These are phyloP conservation scores for Pteromalus puparum DNA, from an alignment of 1,140 invertebrate genomes.

Conservation along the genomic window DNA sequence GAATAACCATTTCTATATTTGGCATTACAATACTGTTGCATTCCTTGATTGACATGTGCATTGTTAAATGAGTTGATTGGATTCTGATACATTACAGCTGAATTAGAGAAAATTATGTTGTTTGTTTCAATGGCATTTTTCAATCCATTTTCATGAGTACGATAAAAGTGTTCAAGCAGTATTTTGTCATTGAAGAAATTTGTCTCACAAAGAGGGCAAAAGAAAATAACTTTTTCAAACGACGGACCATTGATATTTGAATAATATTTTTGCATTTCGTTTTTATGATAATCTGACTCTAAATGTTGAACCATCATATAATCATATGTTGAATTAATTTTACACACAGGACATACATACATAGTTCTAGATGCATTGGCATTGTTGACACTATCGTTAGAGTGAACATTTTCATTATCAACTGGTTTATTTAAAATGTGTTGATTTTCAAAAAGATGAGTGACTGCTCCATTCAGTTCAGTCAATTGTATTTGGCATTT, in stretches of 20 bases:
- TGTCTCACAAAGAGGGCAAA: slow-evolving; percentile 4
- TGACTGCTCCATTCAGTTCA: slow-evolving; percentile 30
- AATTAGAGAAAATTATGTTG: slow-evolving; percentile 14
- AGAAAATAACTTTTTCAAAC: slow-evolving; percentile 42
- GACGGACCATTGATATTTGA: slow-evolving; percentile 2
- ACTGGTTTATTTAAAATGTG: slow-evolving; percentile 5
- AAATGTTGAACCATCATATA: slow-evolving; percentile 39
- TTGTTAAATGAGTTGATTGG: neutral
- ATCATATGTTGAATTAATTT: slow-evolving; percentile 36
- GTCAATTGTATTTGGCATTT: slow-evolving; percentile 38
- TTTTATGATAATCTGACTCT: slow-evolving; percentile 37
- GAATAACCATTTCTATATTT: neutral
- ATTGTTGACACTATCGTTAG: slow-evolving; percentile 1
- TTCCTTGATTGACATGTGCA: neutral
- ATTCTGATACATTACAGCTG: neutral
- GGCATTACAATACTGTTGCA: slow-evolving; percentile 2
- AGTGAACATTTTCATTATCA: slow-evolving; percentile 15
- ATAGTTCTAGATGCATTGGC: neutral
- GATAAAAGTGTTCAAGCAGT: slow-evolving; percentile 38
- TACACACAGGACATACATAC: slow-evolving; percentile 36
- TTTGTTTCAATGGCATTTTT: slow-evolving; percentile 26
- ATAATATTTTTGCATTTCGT: slow-evolving; percentile 29
- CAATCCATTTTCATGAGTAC: slow-evolving; percentile 20
- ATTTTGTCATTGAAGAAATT: slow-evolving; percentile 44
- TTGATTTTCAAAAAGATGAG: slow-evolving; percentile 34